A percentile compares a stretch with the other conserved stretches of the same genome.
phyloP scores from a whole-genome alignment of 2,888 invertebrate genomes.

The Mylabris sibirica region DNA sequence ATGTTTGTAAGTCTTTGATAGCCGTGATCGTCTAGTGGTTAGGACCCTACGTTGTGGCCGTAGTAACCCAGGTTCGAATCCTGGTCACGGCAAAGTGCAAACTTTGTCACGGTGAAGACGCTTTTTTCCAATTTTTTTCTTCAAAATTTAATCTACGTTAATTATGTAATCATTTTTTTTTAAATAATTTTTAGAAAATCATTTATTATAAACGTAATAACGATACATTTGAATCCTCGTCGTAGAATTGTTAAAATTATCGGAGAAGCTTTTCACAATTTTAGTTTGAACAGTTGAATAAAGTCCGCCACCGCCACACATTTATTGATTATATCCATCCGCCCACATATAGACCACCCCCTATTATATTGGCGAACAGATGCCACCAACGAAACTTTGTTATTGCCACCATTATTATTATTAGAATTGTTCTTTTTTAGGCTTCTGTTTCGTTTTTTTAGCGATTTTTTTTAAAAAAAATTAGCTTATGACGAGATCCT shows the following conservation, averaged over 20 bases:
- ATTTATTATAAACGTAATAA: too few species aligned
- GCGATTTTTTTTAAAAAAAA: background rate
- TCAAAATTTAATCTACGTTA: slow-evolving; percentile 15
- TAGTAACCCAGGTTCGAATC: slow-evolving; percentile 71
- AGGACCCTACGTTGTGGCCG: slow-evolving; percentile 69
- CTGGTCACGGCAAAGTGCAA: slow-evolving; percentile 63
- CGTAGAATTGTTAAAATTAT: background rate
- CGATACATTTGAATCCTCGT: too few species aligned
- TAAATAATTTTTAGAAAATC: too few species aligned
- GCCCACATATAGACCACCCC: background rate
- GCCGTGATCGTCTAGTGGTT: slow-evolving; percentile 60
- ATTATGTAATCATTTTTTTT: too few species aligned
- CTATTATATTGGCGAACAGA: background rate
- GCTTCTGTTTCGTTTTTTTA: background rate
- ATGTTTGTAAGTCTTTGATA: slow-evolving; percentile 28
- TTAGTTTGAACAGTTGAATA: background rate
- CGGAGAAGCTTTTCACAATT: background rate
- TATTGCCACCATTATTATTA: background rate
- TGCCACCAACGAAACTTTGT: background rate
- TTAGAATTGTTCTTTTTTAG: background rate
- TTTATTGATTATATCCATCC: background rate
- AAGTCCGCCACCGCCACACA: background rate
- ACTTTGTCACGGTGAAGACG: slow-evolving; percentile 47
- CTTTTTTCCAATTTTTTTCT: slow-evolving; percentile 33
- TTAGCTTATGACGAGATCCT: too few species aligned